A percentile compares a stretch with the other conserved stretches of the same genome.
phyloP scores from a whole-genome alignment of 2,113 vertebrate species.

The Epinephelus fuscoguttatus region DNA sequence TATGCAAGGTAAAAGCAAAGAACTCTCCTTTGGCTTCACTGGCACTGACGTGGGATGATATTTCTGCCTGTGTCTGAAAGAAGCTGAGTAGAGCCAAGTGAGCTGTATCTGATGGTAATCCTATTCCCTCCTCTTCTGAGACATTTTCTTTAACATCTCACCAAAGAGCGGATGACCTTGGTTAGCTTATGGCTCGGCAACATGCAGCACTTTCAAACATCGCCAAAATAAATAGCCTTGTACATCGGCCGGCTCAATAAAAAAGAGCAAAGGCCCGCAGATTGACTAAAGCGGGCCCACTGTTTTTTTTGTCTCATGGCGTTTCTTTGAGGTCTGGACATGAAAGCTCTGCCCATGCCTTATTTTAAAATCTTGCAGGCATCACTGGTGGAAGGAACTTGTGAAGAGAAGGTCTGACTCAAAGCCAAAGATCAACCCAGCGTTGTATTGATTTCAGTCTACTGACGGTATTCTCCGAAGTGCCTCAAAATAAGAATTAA shows the following conservation, averaged over 20 bases:
- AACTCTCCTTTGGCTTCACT: neutral
- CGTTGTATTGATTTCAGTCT: slow-evolving; percentile 50
- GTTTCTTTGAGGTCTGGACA: slow-evolving; percentile 17
- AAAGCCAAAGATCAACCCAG: slow-evolving; percentile 48
- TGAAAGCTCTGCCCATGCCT: slow-evolving; percentile 6
- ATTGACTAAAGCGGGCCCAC: neutral
- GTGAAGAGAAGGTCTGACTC: slow-evolving; percentile 21
- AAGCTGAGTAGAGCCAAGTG: slow-evolving; percentile 22
- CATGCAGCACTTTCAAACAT: slow-evolving; percentile 30
- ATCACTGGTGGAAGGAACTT: slow-evolving; percentile 2
- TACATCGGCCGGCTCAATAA: neutral
- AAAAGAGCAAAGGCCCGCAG: slow-evolving; percentile 14
- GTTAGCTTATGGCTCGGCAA: slow-evolving; percentile 20
- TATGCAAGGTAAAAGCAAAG: neutral
- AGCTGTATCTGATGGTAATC: slow-evolving; percentile 33
- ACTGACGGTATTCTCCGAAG: slow-evolving; percentile 42
- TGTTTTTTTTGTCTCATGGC: neutral
- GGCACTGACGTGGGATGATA: neutral
- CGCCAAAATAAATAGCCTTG: slow-evolving; percentile 39
- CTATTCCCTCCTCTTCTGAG: slow-evolving; percentile 16
- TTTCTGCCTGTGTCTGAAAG: slow-evolving; percentile 3
- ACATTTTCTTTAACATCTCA: slow-evolving; percentile 37
- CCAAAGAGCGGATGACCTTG: slow-evolving; percentile 25
- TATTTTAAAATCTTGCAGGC: slow-evolving; percentile 34
- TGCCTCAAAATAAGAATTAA: slow-evolving; percentile 13